Evolutionary conservation across 2,113 vertebrate species (phyloP).

Genomic region (Pelobates fuscus): DNA sequence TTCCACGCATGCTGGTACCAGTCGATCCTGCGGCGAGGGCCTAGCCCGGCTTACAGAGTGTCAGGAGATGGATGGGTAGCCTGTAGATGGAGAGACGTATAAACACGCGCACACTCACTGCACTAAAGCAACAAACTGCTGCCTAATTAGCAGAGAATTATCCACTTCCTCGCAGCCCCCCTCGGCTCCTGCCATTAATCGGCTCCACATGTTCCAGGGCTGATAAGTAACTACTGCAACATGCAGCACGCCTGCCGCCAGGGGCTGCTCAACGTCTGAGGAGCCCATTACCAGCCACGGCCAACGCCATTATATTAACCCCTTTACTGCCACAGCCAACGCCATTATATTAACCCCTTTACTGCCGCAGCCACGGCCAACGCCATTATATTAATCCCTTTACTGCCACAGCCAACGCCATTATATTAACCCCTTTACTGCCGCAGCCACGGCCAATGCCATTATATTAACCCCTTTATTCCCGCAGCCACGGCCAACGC

Average conservation of each 20-base stretch:
- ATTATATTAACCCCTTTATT: not conserved
- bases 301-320: not conserved
- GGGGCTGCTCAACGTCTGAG: too few species aligned
- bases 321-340: not conserved
- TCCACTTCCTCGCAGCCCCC: not conserved
- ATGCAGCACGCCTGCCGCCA: not conserved
- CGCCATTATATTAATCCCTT: not conserved
- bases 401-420: not conserved
- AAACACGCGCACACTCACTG: not conserved
- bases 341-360: too few species aligned
- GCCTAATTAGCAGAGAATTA: constrained; percentile 4
- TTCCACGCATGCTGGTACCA: not conserved
- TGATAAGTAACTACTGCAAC: constrained; percentile 13
- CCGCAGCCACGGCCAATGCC: not conserved
- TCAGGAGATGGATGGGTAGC: not conserved
- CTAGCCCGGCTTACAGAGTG: not conserved
- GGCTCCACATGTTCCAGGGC: constrained; percentile 12
- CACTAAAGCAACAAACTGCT: not conserved
- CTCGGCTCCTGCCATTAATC: constrained; percentile 4
- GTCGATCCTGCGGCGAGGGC: not conserved
- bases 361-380: not conserved
- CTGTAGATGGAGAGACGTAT: not conserved
- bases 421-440: not conserved
- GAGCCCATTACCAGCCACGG: not conserved
- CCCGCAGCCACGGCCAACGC: not conserved